Evolutionary conservation across 1,140 invertebrate genomes (phyloP).

Genomic region (Aporrectodea caliginosa): DNA sequence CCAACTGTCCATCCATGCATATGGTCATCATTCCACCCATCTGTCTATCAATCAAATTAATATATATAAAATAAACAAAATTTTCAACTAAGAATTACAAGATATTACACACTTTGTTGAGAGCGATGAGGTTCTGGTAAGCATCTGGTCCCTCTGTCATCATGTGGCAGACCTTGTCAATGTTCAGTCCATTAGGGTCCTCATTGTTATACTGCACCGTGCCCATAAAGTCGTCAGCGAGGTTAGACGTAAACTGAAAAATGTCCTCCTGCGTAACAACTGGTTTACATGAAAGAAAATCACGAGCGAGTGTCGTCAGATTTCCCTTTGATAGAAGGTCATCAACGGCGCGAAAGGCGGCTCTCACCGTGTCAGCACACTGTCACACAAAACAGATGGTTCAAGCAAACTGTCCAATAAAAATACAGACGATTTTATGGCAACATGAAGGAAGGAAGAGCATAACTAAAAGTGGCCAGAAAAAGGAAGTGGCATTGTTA

Average conservation of each 20-base stretch:
- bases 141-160: slow-evolving; percentile 36
- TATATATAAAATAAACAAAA: too few species aligned
- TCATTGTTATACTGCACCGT: slow-evolving; percentile 91
- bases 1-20: too few species aligned
- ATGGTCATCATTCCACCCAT: too few species aligned
- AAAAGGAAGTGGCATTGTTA: too few species aligned
- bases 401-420: neutral
- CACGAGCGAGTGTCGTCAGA: slow-evolving; percentile 32
- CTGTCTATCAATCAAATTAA: too few species aligned
- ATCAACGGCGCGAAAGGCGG: slow-evolving; percentile 39
- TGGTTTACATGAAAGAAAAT: slow-evolving; percentile 64
- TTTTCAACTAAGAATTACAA: too few species aligned
- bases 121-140: slow-evolving; percentile 36
- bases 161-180: slow-evolving; percentile 35
- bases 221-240: slow-evolving; percentile 69
- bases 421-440: too few species aligned
- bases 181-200: slow-evolving; percentile 50
- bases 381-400: slow-evolving; percentile 27
- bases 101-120: slow-evolving; percentile 34
- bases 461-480: too few species aligned
- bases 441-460: too few species aligned
- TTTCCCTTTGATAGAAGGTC: slow-evolving; percentile 30
- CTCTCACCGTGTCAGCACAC: slow-evolving; percentile 36
- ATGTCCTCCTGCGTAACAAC: slow-evolving; percentile 59
- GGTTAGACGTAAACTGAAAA: slow-evolving; percentile 70